Percentiles rank a stretch among this genome's conserved stretches.
Evolutionary conservation across 2,888 invertebrate genomes (phyloP).

Genomic region (Ametastegia equiseti): DNA sequence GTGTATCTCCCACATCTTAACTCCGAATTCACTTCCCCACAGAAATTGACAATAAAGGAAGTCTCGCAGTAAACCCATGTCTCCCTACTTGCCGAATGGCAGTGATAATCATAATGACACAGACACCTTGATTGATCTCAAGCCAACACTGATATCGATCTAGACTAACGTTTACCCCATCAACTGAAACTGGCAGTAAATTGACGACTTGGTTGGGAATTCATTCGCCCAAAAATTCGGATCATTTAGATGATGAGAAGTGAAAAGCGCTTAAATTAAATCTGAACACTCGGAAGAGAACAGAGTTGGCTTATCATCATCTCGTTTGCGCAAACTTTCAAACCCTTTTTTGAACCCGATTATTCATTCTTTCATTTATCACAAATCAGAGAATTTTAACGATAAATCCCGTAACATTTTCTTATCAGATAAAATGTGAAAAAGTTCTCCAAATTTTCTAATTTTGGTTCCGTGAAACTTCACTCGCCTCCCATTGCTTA

Average conservation of each 20-base stretch:
- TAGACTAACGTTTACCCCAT: background rate
- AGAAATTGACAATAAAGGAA: conserved; percentile 29
- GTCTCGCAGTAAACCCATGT: background rate
- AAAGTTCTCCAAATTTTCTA: background rate
- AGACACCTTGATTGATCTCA: background rate
- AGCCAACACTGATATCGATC: background rate
- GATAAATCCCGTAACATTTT: too few species aligned
- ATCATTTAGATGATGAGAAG: too few species aligned
- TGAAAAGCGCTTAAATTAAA: too few species aligned
- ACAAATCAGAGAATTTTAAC: too few species aligned
- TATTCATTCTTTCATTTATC: too few species aligned
- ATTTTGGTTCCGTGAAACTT: background rate
- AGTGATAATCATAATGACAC: background rate
- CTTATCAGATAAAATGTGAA: background rate
- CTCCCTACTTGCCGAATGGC: background rate
- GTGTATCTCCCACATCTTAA: background rate
- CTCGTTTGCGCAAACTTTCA: too few species aligned
- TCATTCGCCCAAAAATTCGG: too few species aligned
- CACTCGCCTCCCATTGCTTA: background rate
- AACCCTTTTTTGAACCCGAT: too few species aligned
- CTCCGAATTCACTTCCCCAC: conserved; percentile 20
- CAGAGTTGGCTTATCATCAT: too few species aligned
- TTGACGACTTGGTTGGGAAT: too few species aligned
- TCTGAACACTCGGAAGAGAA: too few species aligned
- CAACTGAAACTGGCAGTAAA: background rate